Conservation (phyloP, 1,140 invertebrate species). For the Bombyx mori region ASM3026992v2 NC_085112.1:8144001-8144500, state of each 20-base stretch:
- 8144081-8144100: conserved; percentile 40
- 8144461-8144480: conserved; percentile 55
- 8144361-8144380: background rate
- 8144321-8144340: too few species aligned
- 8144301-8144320: too few species aligned
- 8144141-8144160: conserved; percentile 5
- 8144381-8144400: conserved; percentile 2
- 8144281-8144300: too few species aligned
- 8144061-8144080: conserved; percentile 51
- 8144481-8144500: conserved; percentile 46
- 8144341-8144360: too few species aligned
- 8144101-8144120: conserved; percentile 32
- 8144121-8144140: conserved; percentile 30
- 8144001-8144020: conserved; percentile 42
- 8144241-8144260: too few species aligned
- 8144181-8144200: too few species aligned
- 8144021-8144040: conserved; percentile 54
- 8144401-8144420: conserved; percentile 24
- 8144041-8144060: conserved; percentile 41
- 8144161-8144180: too few species aligned
- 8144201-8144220: too few species aligned
- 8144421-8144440: conserved; percentile 63
- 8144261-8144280: too few species aligned
- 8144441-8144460: conserved; percentile 57
- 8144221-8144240: too few species aligned